Evolutionary conservation across 2,888 invertebrate species (phyloP).

Genomic region (Acleris laterana): DNA sequence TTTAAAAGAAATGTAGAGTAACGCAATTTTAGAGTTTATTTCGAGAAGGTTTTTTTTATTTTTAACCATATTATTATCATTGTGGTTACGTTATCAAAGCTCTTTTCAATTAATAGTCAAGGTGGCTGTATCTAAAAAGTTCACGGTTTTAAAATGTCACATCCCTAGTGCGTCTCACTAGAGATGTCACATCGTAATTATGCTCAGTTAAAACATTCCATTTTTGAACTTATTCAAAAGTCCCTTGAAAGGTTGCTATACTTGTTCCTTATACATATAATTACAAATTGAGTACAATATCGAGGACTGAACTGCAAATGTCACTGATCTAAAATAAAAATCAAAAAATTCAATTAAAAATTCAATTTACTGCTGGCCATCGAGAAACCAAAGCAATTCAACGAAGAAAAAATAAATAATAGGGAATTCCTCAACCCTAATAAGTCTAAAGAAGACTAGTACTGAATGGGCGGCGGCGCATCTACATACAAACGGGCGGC

Average conservation of each 20-base stretch:
- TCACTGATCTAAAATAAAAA: neutral
- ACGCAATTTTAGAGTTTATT: constrained; percentile 5
- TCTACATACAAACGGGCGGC: constrained; percentile 35
- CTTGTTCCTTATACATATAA: no score
- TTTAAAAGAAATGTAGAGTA: constrained; percentile 13
- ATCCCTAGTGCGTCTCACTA: no score
- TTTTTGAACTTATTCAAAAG: no score
- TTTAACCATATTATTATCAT: neutral
- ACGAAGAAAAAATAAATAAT: neutral
- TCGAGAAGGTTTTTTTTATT: neutral
- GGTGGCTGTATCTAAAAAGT: no score
- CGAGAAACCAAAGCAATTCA: neutral
- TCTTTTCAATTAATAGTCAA: no score
- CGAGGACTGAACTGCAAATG: no score
- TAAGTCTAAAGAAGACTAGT: constrained; percentile 26
- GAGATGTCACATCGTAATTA: no score
- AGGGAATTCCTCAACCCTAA: constrained; percentile 25
- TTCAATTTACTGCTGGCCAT: neutral
- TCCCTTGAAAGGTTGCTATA: no score
- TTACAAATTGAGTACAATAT: no score
- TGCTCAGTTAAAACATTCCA: no score
- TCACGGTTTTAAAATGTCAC: no score
- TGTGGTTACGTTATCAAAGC: neutral
- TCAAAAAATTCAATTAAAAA: no score
- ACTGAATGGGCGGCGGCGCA: constrained; percentile 9